Evolutionary conservation across 2,797 vertebrate species (phyloP), one percentile per base, ranked within the genome.

Genomic region (Urophycis tenuis): DNA sequence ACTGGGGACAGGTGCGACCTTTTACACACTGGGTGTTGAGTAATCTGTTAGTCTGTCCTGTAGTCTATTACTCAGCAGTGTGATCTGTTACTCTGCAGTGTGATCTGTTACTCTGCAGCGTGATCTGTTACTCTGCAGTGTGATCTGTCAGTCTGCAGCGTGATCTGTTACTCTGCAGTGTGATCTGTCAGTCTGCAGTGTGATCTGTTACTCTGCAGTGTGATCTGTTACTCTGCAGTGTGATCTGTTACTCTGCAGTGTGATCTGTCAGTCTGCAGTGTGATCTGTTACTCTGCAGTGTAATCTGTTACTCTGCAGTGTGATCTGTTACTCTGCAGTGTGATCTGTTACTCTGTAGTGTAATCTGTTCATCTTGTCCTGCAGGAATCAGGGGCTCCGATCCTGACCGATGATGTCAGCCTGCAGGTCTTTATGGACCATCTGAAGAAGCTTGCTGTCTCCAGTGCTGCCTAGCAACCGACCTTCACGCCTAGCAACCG

Each of bases 361-460:
- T 67, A 67, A 67, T 29, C 60, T 67, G 60, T 67, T 60, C 0
- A 9, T 60, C 7, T 60, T 17, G 5, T 29, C 73, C 76, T 70
- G 0, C 83, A 98, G 96, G 96, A 98, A 86, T 96, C 96, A 15
- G 97, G 97, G 77, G 95, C 97, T 34, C 97, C 97, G 2, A 98
- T 99, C 91, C 95, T 99, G 80, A 99, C 97, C 0, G 97, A 99
- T 72, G 97, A 99, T 71, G 97, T 99, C 88, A 99, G 97, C 82
- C 94, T 99, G 84, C 97, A 99, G 91, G 97, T 99, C 70, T 99
- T 99, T 85, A 99, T 99, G 97, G 97, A 98, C 89, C 97, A 99
- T 88, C 93, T 99, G 88, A 99, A 99, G 93, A 98, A 98, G 86
- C 93, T 99, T 0, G 97, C 97, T 0, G 97, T 99, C 31, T 98